Conservation (phyloP, 2,797 vertebrate species). For the Melopsittacus undulatus region DNA sequence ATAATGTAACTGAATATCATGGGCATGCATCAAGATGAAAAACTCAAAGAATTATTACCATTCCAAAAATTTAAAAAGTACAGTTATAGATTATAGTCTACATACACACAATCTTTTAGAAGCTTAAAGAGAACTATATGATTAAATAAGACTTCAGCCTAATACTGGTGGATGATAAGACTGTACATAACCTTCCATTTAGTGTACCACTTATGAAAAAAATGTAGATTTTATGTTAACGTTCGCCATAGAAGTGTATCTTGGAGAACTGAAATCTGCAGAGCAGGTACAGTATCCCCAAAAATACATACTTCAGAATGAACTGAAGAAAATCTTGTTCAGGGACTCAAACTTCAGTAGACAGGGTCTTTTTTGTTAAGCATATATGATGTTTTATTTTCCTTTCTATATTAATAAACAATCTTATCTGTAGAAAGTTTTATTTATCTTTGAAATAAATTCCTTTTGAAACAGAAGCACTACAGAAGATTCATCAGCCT, state of each 20-base stretch:
- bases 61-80: background rate
- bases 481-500: background rate
- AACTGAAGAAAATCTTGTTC: background rate
- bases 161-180: background rate
- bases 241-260: background rate
- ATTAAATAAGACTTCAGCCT: background rate
- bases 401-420: background rate
- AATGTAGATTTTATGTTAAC: background rate
- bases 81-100: background rate
- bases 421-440: background rate
- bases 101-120: background rate
- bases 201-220: background rate
- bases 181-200: background rate
- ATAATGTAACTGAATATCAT: background rate
- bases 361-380: background rate
- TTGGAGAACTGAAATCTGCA: background rate
- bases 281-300: background rate
- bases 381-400: background rate
- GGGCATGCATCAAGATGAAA: background rate
- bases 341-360: background rate
- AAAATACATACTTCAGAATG: background rate
- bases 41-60: background rate
- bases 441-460: background rate
- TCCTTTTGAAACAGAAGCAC: background rate
- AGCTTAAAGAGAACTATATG: background rate